phyloP scores from a whole-genome alignment of 2,113 vertebrate genomes.

The Salvelinus namaycush region DNA sequence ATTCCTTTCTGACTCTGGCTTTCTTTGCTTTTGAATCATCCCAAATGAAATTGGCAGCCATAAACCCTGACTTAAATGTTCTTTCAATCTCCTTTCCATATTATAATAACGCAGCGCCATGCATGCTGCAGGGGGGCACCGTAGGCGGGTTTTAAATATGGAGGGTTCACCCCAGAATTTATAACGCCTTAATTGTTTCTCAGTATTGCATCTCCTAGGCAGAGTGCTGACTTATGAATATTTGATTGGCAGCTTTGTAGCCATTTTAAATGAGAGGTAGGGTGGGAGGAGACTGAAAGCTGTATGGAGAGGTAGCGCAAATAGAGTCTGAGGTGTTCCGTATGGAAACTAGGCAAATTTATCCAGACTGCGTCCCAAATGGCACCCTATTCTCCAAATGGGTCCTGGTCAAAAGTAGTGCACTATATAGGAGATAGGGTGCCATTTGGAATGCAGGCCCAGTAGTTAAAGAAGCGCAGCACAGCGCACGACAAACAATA shows the following conservation, averaged over 20 bases:
- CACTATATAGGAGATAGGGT: too few species aligned
- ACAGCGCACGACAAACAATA: too few species aligned
- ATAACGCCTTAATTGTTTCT: conserved; percentile 25
- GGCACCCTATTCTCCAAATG: too few species aligned
- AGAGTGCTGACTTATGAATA: conserved; percentile 31
- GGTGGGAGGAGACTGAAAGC: not conserved
- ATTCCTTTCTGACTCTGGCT: conserved; percentile 26
- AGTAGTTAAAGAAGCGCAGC: too few species aligned
- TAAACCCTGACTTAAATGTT: conserved; percentile 4
- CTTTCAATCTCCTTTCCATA: conserved; percentile 12
- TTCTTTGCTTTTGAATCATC: conserved; percentile 32
- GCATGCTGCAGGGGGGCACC: not conserved
- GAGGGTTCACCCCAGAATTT: conserved; percentile 3
- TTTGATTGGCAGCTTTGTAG: conserved; percentile 43
- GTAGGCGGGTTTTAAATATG: not conserved
- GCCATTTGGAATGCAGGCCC: too few species aligned
- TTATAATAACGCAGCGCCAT: conserved; percentile 14
- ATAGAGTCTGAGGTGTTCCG: not conserved
- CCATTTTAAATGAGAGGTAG: conserved; percentile 6
- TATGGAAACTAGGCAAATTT: conserved; percentile 8
- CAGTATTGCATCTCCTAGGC: conserved; percentile 7
- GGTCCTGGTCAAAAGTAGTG: too few species aligned
- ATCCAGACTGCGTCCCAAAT: not conserved
- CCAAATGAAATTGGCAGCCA: conserved; percentile 33
- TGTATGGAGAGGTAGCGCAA: not conserved